Evolutionary conservation across 2,888 invertebrate genomes (phyloP).

Genomic region (Brachylomia viminalis): DNA sequence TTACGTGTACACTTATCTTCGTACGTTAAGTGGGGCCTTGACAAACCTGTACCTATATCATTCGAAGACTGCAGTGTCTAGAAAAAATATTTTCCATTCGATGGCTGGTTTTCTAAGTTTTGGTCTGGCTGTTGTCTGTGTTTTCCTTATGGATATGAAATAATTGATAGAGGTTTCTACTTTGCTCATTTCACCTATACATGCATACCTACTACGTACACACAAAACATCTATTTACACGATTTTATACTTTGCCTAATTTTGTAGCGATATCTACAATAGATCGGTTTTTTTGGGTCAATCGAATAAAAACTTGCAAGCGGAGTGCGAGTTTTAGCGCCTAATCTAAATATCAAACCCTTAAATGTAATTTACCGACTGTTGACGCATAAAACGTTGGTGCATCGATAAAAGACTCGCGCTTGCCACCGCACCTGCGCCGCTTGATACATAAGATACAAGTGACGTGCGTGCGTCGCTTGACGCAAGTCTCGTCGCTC

Average conservation of each 20-base stretch:
- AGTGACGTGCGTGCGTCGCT: not conserved
- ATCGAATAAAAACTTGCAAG: not conserved
- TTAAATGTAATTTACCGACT: no score
- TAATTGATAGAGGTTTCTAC: not conserved
- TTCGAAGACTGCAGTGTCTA: conserved; percentile 14
- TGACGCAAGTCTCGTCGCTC: not conserved
- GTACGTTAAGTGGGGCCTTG: conserved; percentile 48
- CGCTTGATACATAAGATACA: not conserved
- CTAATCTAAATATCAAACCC: not conserved
- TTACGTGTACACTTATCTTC: conserved; percentile 37
- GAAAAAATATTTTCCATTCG: conserved; percentile 19
- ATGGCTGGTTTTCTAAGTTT: conserved; percentile 13
- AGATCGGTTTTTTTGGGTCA: not conserved
- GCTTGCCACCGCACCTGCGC: not conserved
- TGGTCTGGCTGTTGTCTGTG: not conserved
- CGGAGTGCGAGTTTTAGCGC: not conserved
- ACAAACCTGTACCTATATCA: conserved; percentile 52
- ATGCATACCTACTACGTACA: no score
- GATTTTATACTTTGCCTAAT: not conserved
- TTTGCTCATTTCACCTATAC: not conserved
- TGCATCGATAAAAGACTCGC: not conserved
- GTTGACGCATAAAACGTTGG: not conserved
- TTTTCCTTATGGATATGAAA: not conserved
- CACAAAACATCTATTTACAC: not conserved
- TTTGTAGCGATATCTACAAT: not conserved